A percentile compares a stretch with the other conserved stretches of the same genome.
Evolutionary conservation across 2,113 vertebrate genomes (phyloP).

Genomic region (Elaphurus davidianus): DNA sequence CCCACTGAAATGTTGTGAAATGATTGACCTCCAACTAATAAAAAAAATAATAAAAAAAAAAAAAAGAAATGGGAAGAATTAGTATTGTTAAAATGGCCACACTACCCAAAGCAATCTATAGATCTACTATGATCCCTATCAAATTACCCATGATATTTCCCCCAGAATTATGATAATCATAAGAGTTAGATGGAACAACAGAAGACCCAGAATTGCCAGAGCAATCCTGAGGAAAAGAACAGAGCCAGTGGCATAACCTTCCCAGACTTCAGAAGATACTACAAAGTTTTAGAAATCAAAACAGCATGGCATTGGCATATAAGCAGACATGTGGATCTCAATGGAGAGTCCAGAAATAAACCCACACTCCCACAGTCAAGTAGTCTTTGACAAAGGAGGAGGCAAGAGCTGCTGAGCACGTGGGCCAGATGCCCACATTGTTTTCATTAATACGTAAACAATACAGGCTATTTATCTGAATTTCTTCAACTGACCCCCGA

Average conservation of each 20-base stretch:
- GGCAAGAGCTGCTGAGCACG: neutral
- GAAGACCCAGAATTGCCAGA: neutral
- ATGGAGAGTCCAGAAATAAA: neutral
- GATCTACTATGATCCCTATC: neutral
- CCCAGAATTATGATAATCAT: neutral
- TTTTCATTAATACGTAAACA: neutral
- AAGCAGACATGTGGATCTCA: neutral
- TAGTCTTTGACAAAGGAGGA: neutral
- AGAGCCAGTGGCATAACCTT: neutral
- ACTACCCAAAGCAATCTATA: neutral
- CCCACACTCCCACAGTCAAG: neutral
- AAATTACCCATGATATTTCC: neutral
- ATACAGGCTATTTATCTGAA: neutral
- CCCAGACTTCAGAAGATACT: neutral
- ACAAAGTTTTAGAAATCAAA: neutral
- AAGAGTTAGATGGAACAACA: neutral
- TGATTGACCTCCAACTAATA: too few relatives aligned
- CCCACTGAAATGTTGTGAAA: too few relatives aligned
- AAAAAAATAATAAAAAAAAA: too few relatives aligned
- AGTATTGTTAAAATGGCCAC: neutral
- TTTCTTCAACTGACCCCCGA: neutral
- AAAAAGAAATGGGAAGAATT: neutral
- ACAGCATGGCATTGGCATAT: neutral
- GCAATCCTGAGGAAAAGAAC: neutral
- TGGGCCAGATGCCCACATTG: neutral